A percentile compares a stretch with the other conserved stretches of the same genome.
phyloP scores from a whole-genome alignment of 2,113 vertebrate species.

The Python bivittatus region DNA sequence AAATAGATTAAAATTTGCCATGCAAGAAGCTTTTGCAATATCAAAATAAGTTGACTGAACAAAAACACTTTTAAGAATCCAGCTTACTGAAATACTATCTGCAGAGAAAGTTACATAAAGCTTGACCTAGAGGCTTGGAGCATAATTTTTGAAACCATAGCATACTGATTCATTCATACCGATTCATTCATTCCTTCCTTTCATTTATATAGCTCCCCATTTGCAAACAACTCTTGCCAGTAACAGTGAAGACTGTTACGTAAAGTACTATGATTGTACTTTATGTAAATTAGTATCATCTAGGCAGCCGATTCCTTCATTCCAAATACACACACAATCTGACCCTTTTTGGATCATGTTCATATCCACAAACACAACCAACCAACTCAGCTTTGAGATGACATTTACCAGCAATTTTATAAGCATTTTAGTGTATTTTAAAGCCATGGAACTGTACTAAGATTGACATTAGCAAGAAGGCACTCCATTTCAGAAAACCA shows the following conservation, averaged over 20 bases:
- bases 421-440: not conserved
- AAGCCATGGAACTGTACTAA: not conserved
- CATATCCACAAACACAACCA: not conserved
- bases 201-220: not conserved
- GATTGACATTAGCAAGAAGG: not conserved
- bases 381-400: not conserved
- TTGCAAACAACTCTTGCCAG: not conserved
- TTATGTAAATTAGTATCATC: not conserved
- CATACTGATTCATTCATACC: not conserved
- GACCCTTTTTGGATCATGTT: not conserved
- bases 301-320: not conserved
- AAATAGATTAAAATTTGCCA: not conserved
- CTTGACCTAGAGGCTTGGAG: not conserved
- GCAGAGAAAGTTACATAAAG: not conserved
- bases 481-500: not conserved
- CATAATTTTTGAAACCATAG: not conserved
- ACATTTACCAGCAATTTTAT: not conserved
- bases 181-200: not conserved
- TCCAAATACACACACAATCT: not conserved
- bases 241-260: not conserved
- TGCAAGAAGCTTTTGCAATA: not conserved
- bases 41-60: not conserved
- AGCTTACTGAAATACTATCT: not conserved
- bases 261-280: not conserved
- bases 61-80: fast-evolving